Base-by-base conservation (phyloP, 2,888 invertebrate species). In the Pyralis farinalis region DNA sequence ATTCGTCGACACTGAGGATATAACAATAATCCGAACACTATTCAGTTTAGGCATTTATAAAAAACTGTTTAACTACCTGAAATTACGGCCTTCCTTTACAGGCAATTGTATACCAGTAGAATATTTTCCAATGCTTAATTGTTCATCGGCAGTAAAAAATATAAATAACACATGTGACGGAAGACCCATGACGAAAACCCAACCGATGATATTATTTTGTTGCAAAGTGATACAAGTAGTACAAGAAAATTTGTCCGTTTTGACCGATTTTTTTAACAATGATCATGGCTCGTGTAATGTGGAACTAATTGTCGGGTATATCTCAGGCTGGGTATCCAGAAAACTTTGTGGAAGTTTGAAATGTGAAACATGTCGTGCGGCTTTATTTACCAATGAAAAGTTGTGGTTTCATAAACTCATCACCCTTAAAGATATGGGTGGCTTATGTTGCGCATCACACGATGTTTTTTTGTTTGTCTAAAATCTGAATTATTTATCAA, bases 351-450 rank as follows among this genome's bases (percentile, higher is more conserved):
- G 33, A 8, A 20, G 11, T n/a, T n/a, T n/a, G n/a, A n/a, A n/a
- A n/a, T 48, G 51, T 42, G 51, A 51, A 38, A 28, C 6, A 4
- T 51, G 48, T 33, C 34, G 36, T 12, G 33, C 34, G 5, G 12
- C 29, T 1, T 38, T 48, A n/a, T 27, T 42, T 31, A 22, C 48
- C 2, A 22, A 31, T 10, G 29, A 43, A 10, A 43, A 47, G 35
- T 20, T 42, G 12, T 45, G 36, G 40, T 47, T 44, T 35, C 50
- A 50, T 33, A 50, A 50, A 37, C 30, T 50, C 11, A 38, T 50
- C 10, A 27, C 29, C 7, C 34, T 44, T 28, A 41, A 30, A 40
- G 34, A 47, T 40, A 42, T 43, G 36, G 42, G 40, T 32, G 47
- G 48, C 3, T 34, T 42, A 4, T 42, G 34, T 11, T 47, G 37